phyloP scores from a whole-genome alignment of 2,113 vertebrate species.

The Actenoides lindsayi region DNA sequence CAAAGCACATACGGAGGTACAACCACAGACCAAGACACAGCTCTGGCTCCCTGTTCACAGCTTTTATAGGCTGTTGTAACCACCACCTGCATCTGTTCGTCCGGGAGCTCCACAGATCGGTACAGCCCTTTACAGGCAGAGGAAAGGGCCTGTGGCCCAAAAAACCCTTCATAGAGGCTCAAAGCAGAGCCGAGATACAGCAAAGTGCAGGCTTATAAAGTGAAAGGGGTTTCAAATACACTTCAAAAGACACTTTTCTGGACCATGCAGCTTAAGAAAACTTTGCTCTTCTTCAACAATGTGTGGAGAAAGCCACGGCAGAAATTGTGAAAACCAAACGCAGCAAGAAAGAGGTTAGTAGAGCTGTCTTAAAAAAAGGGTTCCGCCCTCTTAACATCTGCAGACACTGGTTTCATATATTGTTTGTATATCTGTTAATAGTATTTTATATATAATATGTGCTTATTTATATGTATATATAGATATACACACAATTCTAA shows the following conservation, averaged over 20 bases:
- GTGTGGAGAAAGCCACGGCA: not conserved
- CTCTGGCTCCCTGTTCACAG: rapidly evolving
- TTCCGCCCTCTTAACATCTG: not conserved
- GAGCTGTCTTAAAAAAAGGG: not conserved
- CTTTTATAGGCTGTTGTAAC: rapidly evolving
- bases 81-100: not conserved
- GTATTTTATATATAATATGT: not conserved
- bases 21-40: not conserved
- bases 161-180: not conserved
- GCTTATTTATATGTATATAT: not conserved
- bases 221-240: not conserved
- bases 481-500: not conserved
- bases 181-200: not conserved
- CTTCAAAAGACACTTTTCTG: not conserved
- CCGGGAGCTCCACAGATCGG: not conserved
- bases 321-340: not conserved
- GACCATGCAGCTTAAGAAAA: not conserved
- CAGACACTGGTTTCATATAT: not conserved
- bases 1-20: rapidly evolving
- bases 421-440: not conserved
- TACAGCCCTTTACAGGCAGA: not conserved
- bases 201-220: not conserved
- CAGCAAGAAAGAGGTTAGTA: not conserved
- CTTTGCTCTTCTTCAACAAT: not conserved
- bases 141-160: not conserved